Base-by-base conservation (phyloP, 2,113 vertebrate genomes). In the Centropristis striata region DNA sequence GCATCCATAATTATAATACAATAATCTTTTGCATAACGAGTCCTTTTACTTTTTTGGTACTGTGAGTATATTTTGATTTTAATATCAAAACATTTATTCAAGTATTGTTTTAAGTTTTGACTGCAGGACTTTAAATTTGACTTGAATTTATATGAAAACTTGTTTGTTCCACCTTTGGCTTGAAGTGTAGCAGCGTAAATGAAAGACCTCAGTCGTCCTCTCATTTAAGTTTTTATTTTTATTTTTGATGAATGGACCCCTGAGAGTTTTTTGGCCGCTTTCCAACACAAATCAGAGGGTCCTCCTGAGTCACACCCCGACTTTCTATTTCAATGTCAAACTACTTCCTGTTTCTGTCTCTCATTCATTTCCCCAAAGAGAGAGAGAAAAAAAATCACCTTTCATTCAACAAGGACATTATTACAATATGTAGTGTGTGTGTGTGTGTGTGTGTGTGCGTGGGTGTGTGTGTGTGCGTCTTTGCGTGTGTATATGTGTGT, bases 351-450 rank as follows among this genome's bases (percentile, higher is more conserved):
- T 55, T 61, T 25, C 47, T 50, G 21, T 59, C 42, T 36, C 18
- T 20, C 4, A 12, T 18, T 57, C 39, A 16, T 66, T 55, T 55
- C 27, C 69, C 9, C n/a, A 1, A 42, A 42, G 41, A 12, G 1
- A 1, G 0, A 6, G 18, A 71, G 41, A 46, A 47, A 69, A 23
- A 12, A 64, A 4, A 42, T 25, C 53, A 23, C 54, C 28, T 27
- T 32, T 76, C 32, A 72, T 41, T 83, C 25, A 74, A n/a, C 49
- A 50, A 39, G 50, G 66, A 47, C 32, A 0, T 49, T 12, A 75
- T 70, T 39, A 71, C 25, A 6, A 2, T 0, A 15, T 36, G 20
- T 18, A n/a, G 36, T 59, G 53, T 68, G 61, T 49, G 54, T 55
- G 53, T 54, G 53, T 54, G 14, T 28, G 25, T 54, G 25, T 51